Percentiles rank a stretch among this genome's conserved stretches.
Evolutionary conservation across 1,140 invertebrate species (phyloP).

Genomic region (Drosophila kohkoa): DNA sequence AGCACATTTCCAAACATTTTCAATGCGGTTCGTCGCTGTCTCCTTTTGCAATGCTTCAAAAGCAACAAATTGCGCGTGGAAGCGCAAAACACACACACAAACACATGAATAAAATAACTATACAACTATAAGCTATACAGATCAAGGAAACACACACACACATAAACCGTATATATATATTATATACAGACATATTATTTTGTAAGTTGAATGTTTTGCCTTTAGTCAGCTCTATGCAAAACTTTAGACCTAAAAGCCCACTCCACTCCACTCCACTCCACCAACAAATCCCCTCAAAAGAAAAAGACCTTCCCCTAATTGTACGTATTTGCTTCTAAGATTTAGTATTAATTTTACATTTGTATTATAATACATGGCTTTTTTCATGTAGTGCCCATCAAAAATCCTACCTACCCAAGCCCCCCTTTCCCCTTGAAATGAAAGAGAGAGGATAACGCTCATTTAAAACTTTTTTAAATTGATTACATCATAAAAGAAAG

Average conservation of each 20-base stretch:
- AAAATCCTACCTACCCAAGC: background rate
- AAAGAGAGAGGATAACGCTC: background rate
- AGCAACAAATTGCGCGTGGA: background rate
- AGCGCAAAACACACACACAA: background rate
- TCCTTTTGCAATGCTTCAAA: background rate
- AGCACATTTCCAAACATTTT: background rate
- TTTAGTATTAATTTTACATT: slow-evolving; percentile 25
- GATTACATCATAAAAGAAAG: background rate
- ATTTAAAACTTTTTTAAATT: slow-evolving; percentile 10
- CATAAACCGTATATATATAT: background rate
- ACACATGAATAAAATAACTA: slow-evolving; percentile 9
- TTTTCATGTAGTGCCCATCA: slow-evolving; percentile 25
- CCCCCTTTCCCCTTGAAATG: background rate
- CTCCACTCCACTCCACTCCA: background rate
- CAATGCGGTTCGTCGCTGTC: background rate
- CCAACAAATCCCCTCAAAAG: no score
- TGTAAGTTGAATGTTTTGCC: slow-evolving; percentile 42
- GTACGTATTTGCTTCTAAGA: slow-evolving; percentile 40
- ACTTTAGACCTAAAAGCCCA: background rate
- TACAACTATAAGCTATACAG: slow-evolving; percentile 9
- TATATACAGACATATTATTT: slow-evolving; percentile 16
- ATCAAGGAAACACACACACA: slow-evolving; percentile 10
- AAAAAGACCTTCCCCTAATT: slow-evolving; percentile 20
- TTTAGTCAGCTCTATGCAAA: slow-evolving; percentile 38
- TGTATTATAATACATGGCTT: slow-evolving; percentile 44